phyloP scores from a whole-genome alignment of 2,797 vertebrate genomes.

The Gymnopithys bicolor region DNA sequence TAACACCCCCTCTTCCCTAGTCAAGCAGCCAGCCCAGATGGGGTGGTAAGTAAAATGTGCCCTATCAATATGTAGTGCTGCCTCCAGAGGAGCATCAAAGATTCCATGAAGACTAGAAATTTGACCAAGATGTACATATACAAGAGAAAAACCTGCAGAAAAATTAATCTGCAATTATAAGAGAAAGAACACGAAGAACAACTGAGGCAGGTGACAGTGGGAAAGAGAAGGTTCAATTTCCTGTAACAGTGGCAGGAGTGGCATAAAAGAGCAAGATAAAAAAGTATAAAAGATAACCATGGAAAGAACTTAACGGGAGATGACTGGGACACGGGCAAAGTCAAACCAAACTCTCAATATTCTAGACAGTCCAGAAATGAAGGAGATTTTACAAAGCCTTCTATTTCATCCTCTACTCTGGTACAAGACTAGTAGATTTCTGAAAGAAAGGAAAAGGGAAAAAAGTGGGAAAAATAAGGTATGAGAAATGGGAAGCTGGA shows the following conservation, averaged over 20 bases:
- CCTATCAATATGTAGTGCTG: not conserved
- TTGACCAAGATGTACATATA: not conserved
- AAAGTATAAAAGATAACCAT: not conserved
- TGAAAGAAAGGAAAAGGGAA: not conserved
- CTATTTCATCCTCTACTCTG: not conserved
- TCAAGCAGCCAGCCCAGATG: not conserved
- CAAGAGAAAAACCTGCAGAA: not conserved
- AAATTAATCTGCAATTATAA: not conserved
- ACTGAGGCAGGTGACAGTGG: accelerated
- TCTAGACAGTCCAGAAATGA: not conserved
- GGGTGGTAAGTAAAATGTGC: not conserved
- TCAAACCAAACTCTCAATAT: not conserved
- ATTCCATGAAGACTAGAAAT: not conserved
- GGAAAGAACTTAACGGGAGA: not conserved
- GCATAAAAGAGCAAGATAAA: not conserved
- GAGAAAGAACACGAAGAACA: not conserved
- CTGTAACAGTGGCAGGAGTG: not conserved
- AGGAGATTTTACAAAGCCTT: not conserved
- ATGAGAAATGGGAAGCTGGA: not conserved
- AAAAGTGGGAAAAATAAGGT: not conserved
- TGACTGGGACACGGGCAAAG: not conserved
- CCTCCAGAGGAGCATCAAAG: not conserved
- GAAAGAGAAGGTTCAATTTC: not conserved
- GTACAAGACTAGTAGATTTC: not conserved
- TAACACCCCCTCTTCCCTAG: not conserved